phyloP scores from a whole-genome alignment of 2,888 invertebrate genomes.

The Synanthedon formicaeformis region DNA sequence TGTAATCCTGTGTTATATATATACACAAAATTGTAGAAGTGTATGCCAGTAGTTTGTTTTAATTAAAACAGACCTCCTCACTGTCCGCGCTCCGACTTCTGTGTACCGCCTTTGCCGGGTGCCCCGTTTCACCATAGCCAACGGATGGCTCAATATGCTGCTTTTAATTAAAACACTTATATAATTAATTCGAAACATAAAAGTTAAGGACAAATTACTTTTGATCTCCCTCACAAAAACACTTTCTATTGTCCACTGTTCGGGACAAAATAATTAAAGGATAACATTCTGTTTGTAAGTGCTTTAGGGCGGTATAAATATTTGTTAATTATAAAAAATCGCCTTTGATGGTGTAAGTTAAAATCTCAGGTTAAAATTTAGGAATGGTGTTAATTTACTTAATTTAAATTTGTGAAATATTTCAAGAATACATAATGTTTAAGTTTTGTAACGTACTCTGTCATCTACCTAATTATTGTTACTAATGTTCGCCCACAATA shows the following conservation, averaged over 20 bases:
- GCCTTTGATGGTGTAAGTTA: too few relatives aligned
- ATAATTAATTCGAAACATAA: conserved; percentile 46
- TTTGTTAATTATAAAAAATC: too few relatives aligned
- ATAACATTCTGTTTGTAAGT: background rate
- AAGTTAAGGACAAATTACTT: conserved; percentile 30
- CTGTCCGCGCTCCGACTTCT: conserved; percentile 12
- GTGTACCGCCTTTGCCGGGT: background rate
- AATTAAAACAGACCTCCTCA: conserved; percentile 50
- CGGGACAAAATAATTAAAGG: conserved; percentile 2
- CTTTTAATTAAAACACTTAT: conserved; percentile 53
- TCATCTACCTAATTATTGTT: too few relatives aligned
- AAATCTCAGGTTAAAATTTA: too few relatives aligned
- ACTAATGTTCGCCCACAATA: too few relatives aligned
- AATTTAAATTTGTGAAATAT: too few relatives aligned
- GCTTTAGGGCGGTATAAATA: background rate
- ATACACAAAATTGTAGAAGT: conserved; percentile 13
- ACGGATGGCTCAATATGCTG: conserved; percentile 34
- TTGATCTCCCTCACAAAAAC: conserved; percentile 7
- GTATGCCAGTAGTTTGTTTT: conserved; percentile 30
- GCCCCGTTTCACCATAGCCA: conserved; percentile 6
- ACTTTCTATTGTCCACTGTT: conserved; percentile 11
- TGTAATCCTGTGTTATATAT: background rate
- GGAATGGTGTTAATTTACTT: too few relatives aligned
- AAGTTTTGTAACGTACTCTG: too few relatives aligned
- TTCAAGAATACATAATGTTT: too few relatives aligned